Evolutionary conservation across 2,113 vertebrate species (phyloP), one percentile per base, ranked within the genome.

Genomic region (Gavia stellata): DNA sequence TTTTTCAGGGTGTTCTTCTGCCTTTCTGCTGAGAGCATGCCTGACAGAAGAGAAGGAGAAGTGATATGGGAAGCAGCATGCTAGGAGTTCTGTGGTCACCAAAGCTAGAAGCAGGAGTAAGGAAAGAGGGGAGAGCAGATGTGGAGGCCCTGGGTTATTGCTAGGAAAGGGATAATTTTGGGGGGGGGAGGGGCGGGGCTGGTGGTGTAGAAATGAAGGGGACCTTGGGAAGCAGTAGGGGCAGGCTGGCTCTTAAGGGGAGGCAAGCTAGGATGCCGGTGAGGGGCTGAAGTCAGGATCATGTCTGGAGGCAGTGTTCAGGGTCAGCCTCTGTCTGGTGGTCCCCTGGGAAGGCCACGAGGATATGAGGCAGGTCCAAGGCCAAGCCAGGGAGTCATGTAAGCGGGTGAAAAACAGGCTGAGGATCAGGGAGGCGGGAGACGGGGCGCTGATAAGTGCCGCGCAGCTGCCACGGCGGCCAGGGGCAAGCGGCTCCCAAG

Each of bases 101-200:
- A 53, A 67, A 45, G 23, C 38, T 67, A 38, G n/a, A 58, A 56
- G 8, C 9, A 36, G 19, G 26, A 53, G 17, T 34, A 52, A 81
- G 15, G 40, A 50, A 90, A 63, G 23, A 81, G 12, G 18, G 18
- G 25, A 84, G 14, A 47, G 10, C 58, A 72, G 9, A 47, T 74
- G 15, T 44, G 36, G 50, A 73, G 19, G 42, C 8, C 4, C 9
- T 0, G 0, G 21, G 10, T 31, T 84, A 5, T 59, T 75, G 8
- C 53, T 87, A 55, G 42, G 49, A 80, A 80, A 36, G 26, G 18
- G 18, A 14, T 34, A 20, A 34, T 80, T 72, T 62, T 66, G 52
- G 40, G n/a, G 19, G 23, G 45, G 23, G 13, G 14, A 40, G 17
- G 47, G 25, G n/a, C n/a, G n/a, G n/a, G n/a, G n/a, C n/a, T n/a